Percentiles rank a stretch among this genome's conserved stretches.
phyloP scores from a whole-genome alignment of 2,797 vertebrate species.

The Chaetodon trifasciatus region DNA sequence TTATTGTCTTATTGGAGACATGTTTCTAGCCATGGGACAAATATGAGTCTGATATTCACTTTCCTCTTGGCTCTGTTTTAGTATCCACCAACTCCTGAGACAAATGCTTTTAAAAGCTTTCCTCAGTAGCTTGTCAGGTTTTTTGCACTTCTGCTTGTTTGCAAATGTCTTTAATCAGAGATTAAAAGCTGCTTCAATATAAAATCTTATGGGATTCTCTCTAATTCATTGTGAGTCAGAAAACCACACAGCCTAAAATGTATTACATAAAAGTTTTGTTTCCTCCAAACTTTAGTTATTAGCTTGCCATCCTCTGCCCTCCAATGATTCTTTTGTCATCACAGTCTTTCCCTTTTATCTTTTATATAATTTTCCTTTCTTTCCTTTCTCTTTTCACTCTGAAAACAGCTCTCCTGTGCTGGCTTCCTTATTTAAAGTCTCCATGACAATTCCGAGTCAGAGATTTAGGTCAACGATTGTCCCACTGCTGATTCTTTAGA shows the following conservation, averaged over 20 bases:
- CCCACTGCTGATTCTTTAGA: slow-evolving; percentile 33
- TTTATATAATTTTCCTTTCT: background rate
- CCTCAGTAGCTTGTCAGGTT: too few relatives aligned
- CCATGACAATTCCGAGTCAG: slow-evolving; percentile 10
- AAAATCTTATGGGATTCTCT: background rate
- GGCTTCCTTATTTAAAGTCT: slow-evolving; percentile 1
- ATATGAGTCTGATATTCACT: too few relatives aligned
- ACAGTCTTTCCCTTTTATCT: background rate
- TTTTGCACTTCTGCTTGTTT: background rate
- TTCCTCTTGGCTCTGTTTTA: too few relatives aligned
- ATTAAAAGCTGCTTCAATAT: background rate
- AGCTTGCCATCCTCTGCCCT: background rate
- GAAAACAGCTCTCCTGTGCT: background rate
- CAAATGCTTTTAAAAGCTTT: too few relatives aligned
- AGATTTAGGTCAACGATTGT: slow-evolving; percentile 68
- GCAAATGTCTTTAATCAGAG: background rate
- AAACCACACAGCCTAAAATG: background rate
- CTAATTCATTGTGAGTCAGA: background rate
- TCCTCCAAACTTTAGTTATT: background rate
- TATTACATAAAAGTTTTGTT: background rate
- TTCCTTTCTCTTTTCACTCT: background rate
- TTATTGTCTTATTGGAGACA: too few relatives aligned
- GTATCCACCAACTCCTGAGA: too few relatives aligned
- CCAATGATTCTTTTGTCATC: background rate
- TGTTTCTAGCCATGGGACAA: too few relatives aligned